These are phyloP conservation scores for Colletes latitarsis DNA, from an alignment of 1,140 invertebrate genomes.

Conservation along the genomic window DNA sequence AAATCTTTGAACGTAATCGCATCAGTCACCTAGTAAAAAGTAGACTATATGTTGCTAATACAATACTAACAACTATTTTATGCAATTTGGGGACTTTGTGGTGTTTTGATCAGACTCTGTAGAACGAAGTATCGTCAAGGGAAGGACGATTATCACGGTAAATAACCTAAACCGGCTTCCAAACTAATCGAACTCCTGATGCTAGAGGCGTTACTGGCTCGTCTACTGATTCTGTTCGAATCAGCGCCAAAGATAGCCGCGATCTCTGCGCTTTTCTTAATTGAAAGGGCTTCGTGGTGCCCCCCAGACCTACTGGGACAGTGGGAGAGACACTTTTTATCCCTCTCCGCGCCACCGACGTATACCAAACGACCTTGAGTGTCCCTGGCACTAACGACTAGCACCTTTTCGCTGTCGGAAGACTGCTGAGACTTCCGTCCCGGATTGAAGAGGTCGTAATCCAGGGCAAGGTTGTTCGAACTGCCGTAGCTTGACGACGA, in stretches of 20 bases:
- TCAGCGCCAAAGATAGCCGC: constrained; percentile 87
- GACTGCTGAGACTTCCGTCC: constrained; percentile 77
- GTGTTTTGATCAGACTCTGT: not conserved
- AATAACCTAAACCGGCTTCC: constrained; percentile 78
- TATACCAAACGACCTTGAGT: constrained; percentile 82
- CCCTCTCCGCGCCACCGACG: constrained; percentile 80
- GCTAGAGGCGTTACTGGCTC: constrained; percentile 75
- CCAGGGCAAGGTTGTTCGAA: constrained; percentile 85
- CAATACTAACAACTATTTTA: no score
- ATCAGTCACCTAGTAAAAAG: no score
- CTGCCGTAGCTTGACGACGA: constrained; percentile 73
- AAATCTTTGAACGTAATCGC: no score
- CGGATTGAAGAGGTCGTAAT: constrained; percentile 86
- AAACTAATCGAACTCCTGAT: constrained; percentile 76
- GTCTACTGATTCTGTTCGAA: constrained; percentile 67
- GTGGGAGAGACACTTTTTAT: constrained; percentile 70
- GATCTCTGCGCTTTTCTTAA: constrained; percentile 94
- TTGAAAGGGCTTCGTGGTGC: constrained; percentile 88
- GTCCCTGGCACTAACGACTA: constrained; percentile 83
- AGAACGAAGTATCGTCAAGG: not conserved
- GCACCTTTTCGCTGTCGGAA: constrained; percentile 77
- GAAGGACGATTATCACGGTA: constrained; percentile 67
- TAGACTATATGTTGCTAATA: no score
- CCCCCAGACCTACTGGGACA: constrained; percentile 61
- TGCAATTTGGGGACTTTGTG: no score